These are phyloP conservation scores for Pissodes strobi DNA, from an alignment of 1,140 invertebrate species.

Conservation along the genomic window DNA sequence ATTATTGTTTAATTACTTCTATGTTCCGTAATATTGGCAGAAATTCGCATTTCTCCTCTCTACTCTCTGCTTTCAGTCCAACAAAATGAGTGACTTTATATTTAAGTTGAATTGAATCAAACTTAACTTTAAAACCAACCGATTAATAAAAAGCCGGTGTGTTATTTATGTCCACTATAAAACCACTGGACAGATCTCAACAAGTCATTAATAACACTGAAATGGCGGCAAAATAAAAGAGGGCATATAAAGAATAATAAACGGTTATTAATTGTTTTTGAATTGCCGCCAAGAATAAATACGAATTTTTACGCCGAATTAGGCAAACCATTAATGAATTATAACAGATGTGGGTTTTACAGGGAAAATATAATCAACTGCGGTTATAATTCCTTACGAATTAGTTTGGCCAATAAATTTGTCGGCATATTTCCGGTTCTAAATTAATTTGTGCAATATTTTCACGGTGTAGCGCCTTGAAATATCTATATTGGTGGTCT, in stretches of 20 bases:
- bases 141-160: no score
- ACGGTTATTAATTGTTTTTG: conserved; percentile 21
- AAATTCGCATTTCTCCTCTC: no score
- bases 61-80: no score
- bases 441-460: conserved; percentile 14
- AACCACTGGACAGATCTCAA: conserved; percentile 9
- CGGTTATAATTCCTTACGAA: not conserved
- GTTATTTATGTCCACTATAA: no score
- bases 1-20: no score
- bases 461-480: not conserved
- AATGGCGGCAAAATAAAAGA: conserved; percentile 19
- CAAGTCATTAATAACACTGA: conserved; percentile 7
- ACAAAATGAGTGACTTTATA: no score
- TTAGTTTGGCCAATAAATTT: not conserved
- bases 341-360: conserved; percentile 26
- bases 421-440: conserved; percentile 7
- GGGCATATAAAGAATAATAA: conserved; percentile 3
- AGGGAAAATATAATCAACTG: conserved; percentile 1
- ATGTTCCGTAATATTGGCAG: no score
- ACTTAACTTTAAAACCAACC: no score
- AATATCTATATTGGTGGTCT: no score
- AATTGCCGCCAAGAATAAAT: conserved; percentile 22
- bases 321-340: conserved; percentile 21
- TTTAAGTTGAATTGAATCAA: no score
- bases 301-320: conserved; percentile 28